These are phyloP conservation scores for Morus bassanus DNA, from an alignment of 2,797 vertebrate genomes.

Conservation along the genomic window DNA sequence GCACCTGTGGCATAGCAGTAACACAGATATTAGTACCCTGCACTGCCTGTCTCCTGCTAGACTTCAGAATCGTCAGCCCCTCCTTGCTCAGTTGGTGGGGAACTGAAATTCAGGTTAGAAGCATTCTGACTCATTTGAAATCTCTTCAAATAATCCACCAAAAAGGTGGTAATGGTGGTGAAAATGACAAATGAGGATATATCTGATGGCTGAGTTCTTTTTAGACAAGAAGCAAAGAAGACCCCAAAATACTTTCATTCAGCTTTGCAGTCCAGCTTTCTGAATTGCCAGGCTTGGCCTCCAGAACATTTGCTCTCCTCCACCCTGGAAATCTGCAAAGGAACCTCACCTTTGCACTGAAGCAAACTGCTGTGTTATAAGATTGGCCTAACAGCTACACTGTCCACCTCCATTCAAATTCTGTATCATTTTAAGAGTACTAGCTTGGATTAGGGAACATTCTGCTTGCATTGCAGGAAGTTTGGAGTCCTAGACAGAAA, in stretches of 20 bases:
- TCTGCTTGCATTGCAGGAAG: not conserved
- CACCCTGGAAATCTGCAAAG: not conserved
- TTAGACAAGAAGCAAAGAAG: not conserved
- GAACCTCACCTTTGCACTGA: not conserved
- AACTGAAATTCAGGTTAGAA: not conserved
- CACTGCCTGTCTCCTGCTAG: not conserved
- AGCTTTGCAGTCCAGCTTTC: not conserved
- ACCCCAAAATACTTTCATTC: not conserved
- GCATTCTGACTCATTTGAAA: not conserved
- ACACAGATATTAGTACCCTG: not conserved
- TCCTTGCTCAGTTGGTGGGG: not conserved
- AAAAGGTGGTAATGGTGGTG: not conserved
- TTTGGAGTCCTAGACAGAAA: not conserved
- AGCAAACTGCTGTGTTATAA: not conserved
- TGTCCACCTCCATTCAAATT: not conserved
- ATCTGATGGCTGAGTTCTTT: not conserved
- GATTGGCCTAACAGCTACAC: not conserved
- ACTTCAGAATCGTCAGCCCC: not conserved
- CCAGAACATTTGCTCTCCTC: not conserved
- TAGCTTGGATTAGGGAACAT: not conserved
- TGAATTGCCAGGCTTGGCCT: not conserved
- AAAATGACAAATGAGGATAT: not conserved
- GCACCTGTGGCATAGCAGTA: constrained; percentile 49
- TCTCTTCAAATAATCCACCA: not conserved
- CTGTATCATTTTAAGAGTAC: not conserved